These are phyloP conservation scores for Leucopternis melanops DNA, from an alignment of 2,113 vertebrate genomes.

Conservation along the genomic window DNA sequence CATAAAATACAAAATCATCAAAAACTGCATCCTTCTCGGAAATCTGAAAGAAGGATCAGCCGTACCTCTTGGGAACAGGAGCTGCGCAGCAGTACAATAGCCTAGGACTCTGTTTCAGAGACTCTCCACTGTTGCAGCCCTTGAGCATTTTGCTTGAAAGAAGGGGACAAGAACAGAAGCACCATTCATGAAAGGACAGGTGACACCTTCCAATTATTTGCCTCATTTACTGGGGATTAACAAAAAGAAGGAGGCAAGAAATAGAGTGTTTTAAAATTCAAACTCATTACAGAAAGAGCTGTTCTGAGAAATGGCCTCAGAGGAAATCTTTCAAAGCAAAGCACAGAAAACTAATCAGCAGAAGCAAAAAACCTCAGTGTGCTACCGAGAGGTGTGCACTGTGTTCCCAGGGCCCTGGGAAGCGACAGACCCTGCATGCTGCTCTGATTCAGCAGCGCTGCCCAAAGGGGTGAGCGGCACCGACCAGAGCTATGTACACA, in stretches of 20 bases:
- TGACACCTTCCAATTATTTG: not conserved
- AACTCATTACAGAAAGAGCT: constrained; percentile 12
- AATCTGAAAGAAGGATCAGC: not conserved
- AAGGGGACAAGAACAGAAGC: not conserved
- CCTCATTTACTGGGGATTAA: constrained; percentile 18
- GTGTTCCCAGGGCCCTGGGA: not conserved
- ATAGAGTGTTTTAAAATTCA: not conserved
- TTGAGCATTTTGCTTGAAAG: not conserved
- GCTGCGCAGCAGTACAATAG: not conserved
- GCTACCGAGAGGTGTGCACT: not conserved
- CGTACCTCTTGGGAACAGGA: not conserved
- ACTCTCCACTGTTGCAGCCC: not conserved
- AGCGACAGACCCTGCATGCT: not conserved
- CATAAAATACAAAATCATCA: not conserved
- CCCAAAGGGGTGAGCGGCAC: not conserved
- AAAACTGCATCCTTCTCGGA: not conserved
- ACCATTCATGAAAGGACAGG: not conserved
- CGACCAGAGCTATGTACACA: not conserved
- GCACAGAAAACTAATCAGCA: constrained; percentile 8
- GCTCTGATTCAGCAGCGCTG: not conserved
- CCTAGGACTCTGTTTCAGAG: not conserved
- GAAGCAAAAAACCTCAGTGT: not conserved
- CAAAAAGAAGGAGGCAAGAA: not conserved
- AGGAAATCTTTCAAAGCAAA: not conserved
- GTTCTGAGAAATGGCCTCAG: not conserved